Percentiles rank a stretch among this genome's conserved stretches.
Conservation (phyloP, 2,888 invertebrate species). For the Melinaea menophilus region DNA sequence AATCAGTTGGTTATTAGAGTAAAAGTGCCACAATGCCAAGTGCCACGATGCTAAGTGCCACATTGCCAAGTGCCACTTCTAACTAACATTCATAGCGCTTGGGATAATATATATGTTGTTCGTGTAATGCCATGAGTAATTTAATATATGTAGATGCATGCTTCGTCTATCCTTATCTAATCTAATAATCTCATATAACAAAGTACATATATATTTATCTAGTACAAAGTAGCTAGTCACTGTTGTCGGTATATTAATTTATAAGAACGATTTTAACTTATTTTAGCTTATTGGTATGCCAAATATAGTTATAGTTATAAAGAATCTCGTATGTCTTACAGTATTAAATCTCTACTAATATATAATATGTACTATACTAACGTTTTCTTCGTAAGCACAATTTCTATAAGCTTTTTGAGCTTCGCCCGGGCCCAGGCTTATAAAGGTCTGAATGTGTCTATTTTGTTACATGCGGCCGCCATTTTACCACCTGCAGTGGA, state of each 20-base stretch:
- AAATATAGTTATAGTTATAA: conserved; percentile 19
- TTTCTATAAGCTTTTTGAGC: too few species aligned
- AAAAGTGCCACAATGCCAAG: conserved; percentile 41
- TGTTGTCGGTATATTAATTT: conserved; percentile 37
- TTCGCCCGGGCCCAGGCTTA: neutral
- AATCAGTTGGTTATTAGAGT: conserved; percentile 78
- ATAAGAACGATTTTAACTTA: conserved; percentile 18
- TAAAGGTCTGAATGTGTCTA: conserved; percentile 64
- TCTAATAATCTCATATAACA: conserved; percentile 33
- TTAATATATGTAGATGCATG: conserved; percentile 53
- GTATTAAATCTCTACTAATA: neutral
- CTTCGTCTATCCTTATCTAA: conserved; percentile 51
- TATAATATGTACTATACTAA: conserved; percentile 15
- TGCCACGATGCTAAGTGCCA: too few species aligned
- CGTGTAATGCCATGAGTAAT: conserved; percentile 29
- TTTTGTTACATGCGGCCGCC: conserved; percentile 80
- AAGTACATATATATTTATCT: conserved; percentile 32
- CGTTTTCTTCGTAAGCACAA: neutral
- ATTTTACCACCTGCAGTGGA: conserved; percentile 81
- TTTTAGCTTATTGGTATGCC: conserved; percentile 22
- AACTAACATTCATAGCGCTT: conserved; percentile 69
- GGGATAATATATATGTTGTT: conserved; percentile 44
- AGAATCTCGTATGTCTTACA: conserved; percentile 1
- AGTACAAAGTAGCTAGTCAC: conserved; percentile 73
- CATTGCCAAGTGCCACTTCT: conserved; percentile 39